Evolutionary conservation across 2,113 vertebrate species (phyloP).

Genomic region (Haliaeetus leucogaster): DNA sequence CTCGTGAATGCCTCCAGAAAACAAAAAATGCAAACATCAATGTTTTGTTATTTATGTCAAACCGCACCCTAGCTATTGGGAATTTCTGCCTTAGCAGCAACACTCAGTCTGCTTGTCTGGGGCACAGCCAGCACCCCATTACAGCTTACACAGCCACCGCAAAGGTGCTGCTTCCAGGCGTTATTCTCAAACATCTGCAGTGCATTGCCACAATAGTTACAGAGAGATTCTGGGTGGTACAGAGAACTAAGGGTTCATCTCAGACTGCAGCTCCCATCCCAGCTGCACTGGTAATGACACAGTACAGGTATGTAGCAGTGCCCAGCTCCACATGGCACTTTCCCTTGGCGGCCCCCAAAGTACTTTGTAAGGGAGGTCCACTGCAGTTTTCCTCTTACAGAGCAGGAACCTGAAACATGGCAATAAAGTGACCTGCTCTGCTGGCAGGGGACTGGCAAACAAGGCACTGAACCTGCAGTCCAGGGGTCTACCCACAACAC

Average conservation of each 20-base stretch:
- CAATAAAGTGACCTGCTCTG: not conserved
- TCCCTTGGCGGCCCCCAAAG: not conserved
- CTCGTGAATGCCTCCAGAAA: not conserved
- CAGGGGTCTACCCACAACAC: not conserved
- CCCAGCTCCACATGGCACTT: not conserved
- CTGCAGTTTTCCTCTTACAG: not conserved
- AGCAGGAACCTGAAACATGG: not conserved
- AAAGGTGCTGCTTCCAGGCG: not conserved
- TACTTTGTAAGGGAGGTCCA: not conserved
- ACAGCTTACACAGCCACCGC: not conserved
- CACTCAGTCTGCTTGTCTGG: not conserved
- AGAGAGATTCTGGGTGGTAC: not conserved
- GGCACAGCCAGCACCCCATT: not conserved
- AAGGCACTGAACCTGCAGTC: not conserved
- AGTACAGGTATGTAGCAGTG: rapidly evolving
- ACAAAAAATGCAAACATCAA: not conserved
- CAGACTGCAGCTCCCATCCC: not conserved
- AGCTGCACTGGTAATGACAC: not conserved
- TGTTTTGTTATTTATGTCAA: constrained; percentile 13
- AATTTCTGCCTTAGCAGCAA: not conserved
- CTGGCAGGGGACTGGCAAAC: not conserved
- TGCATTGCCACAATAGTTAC: not conserved
- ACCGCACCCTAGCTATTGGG: not conserved
- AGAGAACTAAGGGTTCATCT: not conserved
- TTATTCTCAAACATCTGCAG: not conserved